Conservation (phyloP, 2,797 vertebrate species). For the Peromyscus attwateri region DNA sequence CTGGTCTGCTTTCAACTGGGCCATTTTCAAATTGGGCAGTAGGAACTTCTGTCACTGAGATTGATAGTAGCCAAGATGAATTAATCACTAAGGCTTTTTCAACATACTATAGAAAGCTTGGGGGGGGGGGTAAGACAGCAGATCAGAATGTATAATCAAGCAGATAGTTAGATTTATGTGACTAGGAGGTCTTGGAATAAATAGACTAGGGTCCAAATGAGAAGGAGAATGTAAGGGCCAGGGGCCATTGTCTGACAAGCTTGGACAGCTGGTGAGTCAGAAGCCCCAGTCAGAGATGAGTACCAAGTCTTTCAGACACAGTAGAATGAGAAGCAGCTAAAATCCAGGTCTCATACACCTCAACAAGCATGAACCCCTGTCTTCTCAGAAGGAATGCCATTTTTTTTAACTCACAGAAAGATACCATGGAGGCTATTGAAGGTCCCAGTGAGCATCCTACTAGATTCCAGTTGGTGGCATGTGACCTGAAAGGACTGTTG, state of each 20-base stretch:
- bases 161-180: background rate
- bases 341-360: background rate
- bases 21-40: background rate
- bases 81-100: conserved; percentile 22
- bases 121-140: background rate
- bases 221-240: background rate
- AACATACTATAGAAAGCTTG: background rate
- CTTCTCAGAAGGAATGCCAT: background rate
- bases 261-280: background rate
- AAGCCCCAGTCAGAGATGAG: background rate
- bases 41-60: background rate
- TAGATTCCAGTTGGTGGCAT: background rate
- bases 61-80: background rate
- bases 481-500: background rate
- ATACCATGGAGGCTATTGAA: background rate
- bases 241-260: background rate
- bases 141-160: background rate
- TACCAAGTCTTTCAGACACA: background rate
- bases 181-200: background rate
- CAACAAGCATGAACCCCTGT: background rate
- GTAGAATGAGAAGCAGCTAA: background rate
- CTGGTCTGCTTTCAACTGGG: background rate
- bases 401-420: background rate
- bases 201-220: background rate
- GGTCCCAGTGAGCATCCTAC: too few relatives aligned